Conservation (phyloP, 2,797 vertebrate genomes). For the Fratercula arctica region DNA sequence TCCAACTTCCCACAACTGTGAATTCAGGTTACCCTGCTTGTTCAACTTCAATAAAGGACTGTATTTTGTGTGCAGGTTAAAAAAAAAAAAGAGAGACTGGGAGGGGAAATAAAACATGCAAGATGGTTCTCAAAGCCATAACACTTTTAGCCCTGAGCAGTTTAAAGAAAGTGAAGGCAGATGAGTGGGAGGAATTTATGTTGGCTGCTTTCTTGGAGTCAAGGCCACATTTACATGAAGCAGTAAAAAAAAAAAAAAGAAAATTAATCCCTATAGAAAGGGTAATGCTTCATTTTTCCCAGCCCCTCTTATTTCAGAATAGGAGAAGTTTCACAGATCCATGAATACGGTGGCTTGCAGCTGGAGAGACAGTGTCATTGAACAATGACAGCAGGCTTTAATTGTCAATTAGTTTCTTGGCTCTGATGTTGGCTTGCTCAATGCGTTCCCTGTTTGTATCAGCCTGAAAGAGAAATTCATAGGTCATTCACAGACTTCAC, state of each 20-base stretch:
- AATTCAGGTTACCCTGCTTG: constrained; percentile 29
- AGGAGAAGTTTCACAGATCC: constrained; percentile 44
- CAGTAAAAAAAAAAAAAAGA: not conserved
- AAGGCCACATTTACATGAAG: constrained; percentile 32
- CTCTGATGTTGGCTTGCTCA: constrained; percentile 89
- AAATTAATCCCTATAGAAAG: constrained; percentile 28
- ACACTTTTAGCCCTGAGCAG: constrained; percentile 57
- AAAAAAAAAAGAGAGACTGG: not conserved
- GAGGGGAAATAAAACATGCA: not conserved
- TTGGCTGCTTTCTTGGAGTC: constrained; percentile 39
- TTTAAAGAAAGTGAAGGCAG: constrained; percentile 39
- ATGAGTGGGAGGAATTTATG: not conserved
- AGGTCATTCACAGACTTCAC: not conserved
- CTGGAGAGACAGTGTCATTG: constrained; percentile 40
- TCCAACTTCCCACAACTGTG: constrained; percentile 31
- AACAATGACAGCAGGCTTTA: constrained; percentile 71
- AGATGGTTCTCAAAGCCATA: constrained; percentile 35
- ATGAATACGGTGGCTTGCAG: constrained; percentile 30
- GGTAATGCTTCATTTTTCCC: constrained; percentile 44
- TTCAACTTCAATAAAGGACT: constrained; percentile 4
- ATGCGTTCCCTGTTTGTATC: constrained; percentile 91
- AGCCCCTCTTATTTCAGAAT: constrained; percentile 44
- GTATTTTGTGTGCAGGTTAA: not conserved
- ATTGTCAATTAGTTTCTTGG: constrained; percentile 91
- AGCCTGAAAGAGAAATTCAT: constrained; percentile 79